These are phyloP conservation scores for Pampus argenteus DNA, from an alignment of 2,797 vertebrate genomes.

Conservation along the genomic window DNA sequence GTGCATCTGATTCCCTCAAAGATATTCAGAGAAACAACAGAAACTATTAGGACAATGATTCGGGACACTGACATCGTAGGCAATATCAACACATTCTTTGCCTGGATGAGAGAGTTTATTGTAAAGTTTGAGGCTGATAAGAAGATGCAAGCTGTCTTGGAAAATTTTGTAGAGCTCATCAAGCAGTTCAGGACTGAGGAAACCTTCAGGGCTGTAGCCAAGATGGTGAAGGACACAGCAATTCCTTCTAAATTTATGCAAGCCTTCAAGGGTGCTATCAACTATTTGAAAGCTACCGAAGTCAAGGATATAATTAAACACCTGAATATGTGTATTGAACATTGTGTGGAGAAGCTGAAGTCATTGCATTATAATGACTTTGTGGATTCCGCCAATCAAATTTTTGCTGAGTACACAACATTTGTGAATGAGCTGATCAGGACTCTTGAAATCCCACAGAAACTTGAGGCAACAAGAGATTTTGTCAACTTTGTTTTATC, in stretches of 20 bases:
- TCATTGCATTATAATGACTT: slow-evolving; percentile 89
- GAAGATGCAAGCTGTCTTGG: slow-evolving; percentile 83
- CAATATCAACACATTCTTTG: slow-evolving; percentile 82
- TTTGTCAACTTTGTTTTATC: slow-evolving; percentile 80
- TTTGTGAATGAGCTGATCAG: slow-evolving; percentile 85
- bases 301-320: slow-evolving; percentile 84
- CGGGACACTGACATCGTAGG: slow-evolving; percentile 83
- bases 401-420: slow-evolving; percentile 75
- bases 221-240: slow-evolving; percentile 79
- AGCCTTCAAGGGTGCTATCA: slow-evolving; percentile 72
- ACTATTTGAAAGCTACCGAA: slow-evolving; percentile 84
- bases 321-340: slow-evolving; percentile 85
- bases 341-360: slow-evolving; percentile 78
- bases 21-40: slow-evolving; percentile 69
- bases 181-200: slow-evolving; percentile 87
- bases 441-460: slow-evolving; percentile 88
- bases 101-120: slow-evolving; percentile 81
- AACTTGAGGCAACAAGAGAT: slow-evolving; percentile 81
- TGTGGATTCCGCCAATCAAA: slow-evolving; percentile 84
- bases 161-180: slow-evolving; percentile 83
- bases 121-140: slow-evolving; percentile 86
- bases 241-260: slow-evolving; percentile 73
- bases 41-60: slow-evolving; percentile 73
- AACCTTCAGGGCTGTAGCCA: slow-evolving; percentile 75
- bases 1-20: slow-evolving; percentile 69